Base-by-base conservation (phyloP, 1,140 invertebrate species). In the Orussus abietinus region DNA sequence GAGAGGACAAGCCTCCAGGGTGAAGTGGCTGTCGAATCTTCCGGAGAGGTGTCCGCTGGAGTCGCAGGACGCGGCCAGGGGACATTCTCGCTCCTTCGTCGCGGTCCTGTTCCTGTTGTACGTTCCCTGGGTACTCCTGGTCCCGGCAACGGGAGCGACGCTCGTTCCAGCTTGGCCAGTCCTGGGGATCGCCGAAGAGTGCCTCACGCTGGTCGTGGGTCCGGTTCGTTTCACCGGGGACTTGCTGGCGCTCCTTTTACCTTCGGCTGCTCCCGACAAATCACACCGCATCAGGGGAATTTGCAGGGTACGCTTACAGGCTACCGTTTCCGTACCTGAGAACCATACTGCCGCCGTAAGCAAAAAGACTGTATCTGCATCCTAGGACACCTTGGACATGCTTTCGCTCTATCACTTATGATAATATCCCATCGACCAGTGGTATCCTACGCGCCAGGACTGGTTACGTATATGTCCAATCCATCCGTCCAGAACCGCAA, bases 21-120 rank as follows among this genome's bases (percentile, higher is more conserved):
- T 89, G 62, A 92, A 91, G 72, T 96, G 92, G 14, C 78, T 80
- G 6, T 87, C 81, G 49, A 84, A 77, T 60, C 82, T 81, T 17
- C 92, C 91, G n/a, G 86, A 86, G 64, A 96, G 74, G 75, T 96
- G 92, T 41, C 93, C 93, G 15, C 72, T 69, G 13, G 92, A 96
- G 66, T 96, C 87, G 67, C 93, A 97, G 5, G 58, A 53, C 3
- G 84, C 84, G 42, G 90, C 82, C 9, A 96, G 75, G 0, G 90
- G 90, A 73, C 93, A 97, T 45, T 84, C 79, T 17, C 83, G 73
- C 52, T 90, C 86, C 48, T 84, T 80, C 11, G 68, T 62, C 18
- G 70, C 55, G 10, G 72, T 63, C 0, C 72, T 12, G 49, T 44
- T 36, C 75, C 69, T n/a, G 31, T 48, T 67, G 12, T 57, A 51